Percentiles rank a stretch among this genome's conserved stretches.
Conservation (phyloP, 2,113 vertebrate species). For the Epinephelus lanceolatus region DNA sequence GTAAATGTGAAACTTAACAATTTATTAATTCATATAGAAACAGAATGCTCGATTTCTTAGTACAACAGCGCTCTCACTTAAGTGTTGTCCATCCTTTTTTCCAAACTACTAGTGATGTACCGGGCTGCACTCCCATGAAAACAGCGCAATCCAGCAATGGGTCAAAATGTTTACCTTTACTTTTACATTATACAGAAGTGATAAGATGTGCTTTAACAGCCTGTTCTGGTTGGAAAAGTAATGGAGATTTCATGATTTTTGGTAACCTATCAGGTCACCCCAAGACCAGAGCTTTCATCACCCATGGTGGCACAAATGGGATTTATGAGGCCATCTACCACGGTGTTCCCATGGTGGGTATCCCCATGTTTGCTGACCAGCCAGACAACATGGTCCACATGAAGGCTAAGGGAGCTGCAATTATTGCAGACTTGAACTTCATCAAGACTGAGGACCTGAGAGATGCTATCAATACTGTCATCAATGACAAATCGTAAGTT, state of each 20-base stretch:
- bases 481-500: constrained; percentile 89
- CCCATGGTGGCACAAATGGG: constrained; percentile 93
- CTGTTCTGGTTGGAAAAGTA: background rate
- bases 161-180: too few species aligned
- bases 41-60: too few species aligned
- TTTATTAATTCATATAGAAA: too few species aligned
- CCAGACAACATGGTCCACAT: constrained; percentile 89
- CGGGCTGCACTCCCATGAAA: too few species aligned
- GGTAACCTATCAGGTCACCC: constrained; percentile 86
- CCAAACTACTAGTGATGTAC: too few species aligned
- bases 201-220: background rate
- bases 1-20: too few species aligned
- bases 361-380: constrained; percentile 92
- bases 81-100: too few species aligned
- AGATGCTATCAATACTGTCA: constrained; percentile 85
- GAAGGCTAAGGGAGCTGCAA: constrained; percentile 88
- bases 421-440: constrained; percentile 81
- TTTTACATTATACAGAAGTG: background rate
- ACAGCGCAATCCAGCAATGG: too few species aligned
- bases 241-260: background rate
- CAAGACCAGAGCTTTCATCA: constrained; percentile 91
- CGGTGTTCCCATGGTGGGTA: constrained; percentile 90
- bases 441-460: constrained; percentile 84
- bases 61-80: too few species aligned
- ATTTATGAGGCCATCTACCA: constrained; percentile 97